Conservation (phyloP, 2,888 invertebrate species). For the Napeogenes sylphis region DNA sequence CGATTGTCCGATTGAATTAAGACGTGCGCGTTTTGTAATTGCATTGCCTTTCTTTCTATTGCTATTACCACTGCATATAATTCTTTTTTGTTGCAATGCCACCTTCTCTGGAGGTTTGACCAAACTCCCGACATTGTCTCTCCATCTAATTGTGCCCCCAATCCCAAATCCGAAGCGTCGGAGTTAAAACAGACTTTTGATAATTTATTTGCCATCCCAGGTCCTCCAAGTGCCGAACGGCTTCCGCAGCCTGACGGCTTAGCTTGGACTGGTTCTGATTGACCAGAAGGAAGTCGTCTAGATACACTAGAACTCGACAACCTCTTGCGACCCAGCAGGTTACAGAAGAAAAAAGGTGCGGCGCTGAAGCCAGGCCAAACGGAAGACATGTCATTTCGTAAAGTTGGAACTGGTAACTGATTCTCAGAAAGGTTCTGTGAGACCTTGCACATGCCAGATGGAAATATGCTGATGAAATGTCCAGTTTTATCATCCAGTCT, state of each 20-base stretch:
- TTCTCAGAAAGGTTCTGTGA: too few species aligned
- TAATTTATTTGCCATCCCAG: slow-evolving; percentile 30
- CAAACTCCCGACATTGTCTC: slow-evolving; percentile 25
- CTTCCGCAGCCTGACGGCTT: slow-evolving; percentile 11
- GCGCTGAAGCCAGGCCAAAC: slow-evolving; percentile 17
- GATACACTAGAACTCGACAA: slow-evolving; percentile 17
- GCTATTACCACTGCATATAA: slow-evolving; percentile 30
- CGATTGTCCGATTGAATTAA: slow-evolving; percentile 26
- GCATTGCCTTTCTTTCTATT: slow-evolving; percentile 9
- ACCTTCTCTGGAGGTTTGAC: slow-evolving; percentile 20
- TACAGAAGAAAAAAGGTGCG: slow-evolving; percentile 19
- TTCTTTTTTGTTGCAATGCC: slow-evolving; percentile 35
- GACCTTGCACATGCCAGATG: too few species aligned
- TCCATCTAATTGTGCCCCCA: slow-evolving; percentile 31
- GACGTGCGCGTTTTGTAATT: background rate
- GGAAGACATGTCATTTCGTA: too few species aligned
- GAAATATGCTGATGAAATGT: too few species aligned
- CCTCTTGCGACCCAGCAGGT: slow-evolving; percentile 20
- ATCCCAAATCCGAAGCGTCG: slow-evolving; percentile 28
- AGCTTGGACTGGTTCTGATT: slow-evolving; percentile 20
- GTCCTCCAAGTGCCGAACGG: slow-evolving; percentile 11
- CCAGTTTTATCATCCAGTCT: too few species aligned
- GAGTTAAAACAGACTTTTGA: background rate
- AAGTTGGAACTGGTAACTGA: too few species aligned
- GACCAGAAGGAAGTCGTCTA: slow-evolving; percentile 34